A percentile compares a stretch with the other conserved stretches of the same genome.
phyloP scores from a whole-genome alignment of 37 sponge, comb jelly and placozoan species.

The Geodia barretti region DNA sequence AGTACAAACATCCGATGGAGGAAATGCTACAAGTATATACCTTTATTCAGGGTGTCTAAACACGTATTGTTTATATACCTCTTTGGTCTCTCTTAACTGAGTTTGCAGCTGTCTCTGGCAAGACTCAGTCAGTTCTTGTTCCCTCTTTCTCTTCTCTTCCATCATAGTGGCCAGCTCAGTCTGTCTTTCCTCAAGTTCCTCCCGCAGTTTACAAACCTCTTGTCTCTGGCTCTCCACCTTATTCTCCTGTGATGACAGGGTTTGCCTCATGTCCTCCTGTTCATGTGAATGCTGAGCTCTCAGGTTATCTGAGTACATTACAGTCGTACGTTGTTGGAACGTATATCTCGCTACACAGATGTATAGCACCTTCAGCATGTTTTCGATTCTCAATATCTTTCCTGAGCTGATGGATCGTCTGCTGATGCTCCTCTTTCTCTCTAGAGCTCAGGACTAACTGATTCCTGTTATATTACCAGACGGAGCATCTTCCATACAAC shows the following conservation, averaged over 20 bases:
- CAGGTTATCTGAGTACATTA: slow-evolving; percentile 3
- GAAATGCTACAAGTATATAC: too few species aligned
- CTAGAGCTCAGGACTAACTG: slow-evolving; percentile 20
- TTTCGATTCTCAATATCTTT: not conserved
- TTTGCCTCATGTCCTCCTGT: slow-evolving; percentile 13
- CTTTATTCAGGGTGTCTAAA: too few species aligned
- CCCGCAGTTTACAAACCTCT: slow-evolving; percentile 4
- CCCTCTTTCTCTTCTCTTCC: not conserved
- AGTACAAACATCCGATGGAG: too few species aligned
- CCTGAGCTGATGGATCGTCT: not conserved
- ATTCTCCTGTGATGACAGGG: slow-evolving; percentile 19
- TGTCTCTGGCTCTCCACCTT: slow-evolving; percentile 5
- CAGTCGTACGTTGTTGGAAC: not conserved
- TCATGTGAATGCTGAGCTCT: not conserved
- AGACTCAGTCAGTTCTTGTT: not conserved
- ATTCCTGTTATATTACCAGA: not conserved
- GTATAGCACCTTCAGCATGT: slow-evolving; percentile 2
- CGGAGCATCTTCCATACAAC: not conserved
- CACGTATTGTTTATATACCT: not conserved
- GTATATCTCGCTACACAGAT: not conserved
- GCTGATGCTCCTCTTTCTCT: not conserved
- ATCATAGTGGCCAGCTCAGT: not conserved
- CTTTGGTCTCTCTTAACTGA: not conserved
- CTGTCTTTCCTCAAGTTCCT: not conserved
- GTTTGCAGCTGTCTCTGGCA: not conserved